phyloP scores from a whole-genome alignment of 2,888 invertebrate genomes.

The Sinelater perroti region DNA sequence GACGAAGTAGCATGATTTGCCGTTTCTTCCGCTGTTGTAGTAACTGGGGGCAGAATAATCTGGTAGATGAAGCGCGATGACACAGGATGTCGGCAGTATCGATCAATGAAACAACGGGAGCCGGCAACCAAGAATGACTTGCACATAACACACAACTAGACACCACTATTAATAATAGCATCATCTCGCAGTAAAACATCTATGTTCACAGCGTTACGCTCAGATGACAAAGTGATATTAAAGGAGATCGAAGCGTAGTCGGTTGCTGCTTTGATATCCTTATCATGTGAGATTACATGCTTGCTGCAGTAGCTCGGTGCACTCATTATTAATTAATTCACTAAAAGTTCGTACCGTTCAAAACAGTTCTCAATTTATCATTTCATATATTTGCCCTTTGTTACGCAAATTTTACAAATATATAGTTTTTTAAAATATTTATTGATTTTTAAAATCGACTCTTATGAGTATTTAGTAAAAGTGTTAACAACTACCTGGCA shows the following conservation, averaged over 20 bases:
- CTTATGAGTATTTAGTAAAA: too few relatives aligned
- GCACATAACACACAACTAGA: slow-evolving; percentile 59
- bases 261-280: slow-evolving; percentile 27
- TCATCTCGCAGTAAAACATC: slow-evolving; percentile 58
- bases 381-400: too few relatives aligned
- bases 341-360: too few relatives aligned
- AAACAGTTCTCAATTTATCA: too few relatives aligned
- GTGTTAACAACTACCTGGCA: too few relatives aligned
- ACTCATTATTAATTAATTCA: too few relatives aligned
- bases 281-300: slow-evolving; percentile 4
- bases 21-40: slow-evolving; percentile 31
- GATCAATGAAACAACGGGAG: slow-evolving; percentile 59
- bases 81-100: slow-evolving; percentile 59
- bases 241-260: slow-evolving; percentile 37
- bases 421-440: too few relatives aligned
- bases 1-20: slow-evolving; percentile 24
- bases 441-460: too few relatives aligned
- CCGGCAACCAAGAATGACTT: slow-evolving; percentile 60
- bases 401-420: too few relatives aligned
- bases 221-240: slow-evolving; percentile 51
- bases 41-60: slow-evolving; percentile 35
- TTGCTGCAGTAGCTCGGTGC: too few relatives aligned
- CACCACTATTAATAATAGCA: slow-evolving; percentile 62
- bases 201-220: slow-evolving; percentile 56
- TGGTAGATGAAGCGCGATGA: slow-evolving; percentile 52